Evolutionary conservation across 2,113 vertebrate species (phyloP).

Genomic region (Neotoma lepida): DNA sequence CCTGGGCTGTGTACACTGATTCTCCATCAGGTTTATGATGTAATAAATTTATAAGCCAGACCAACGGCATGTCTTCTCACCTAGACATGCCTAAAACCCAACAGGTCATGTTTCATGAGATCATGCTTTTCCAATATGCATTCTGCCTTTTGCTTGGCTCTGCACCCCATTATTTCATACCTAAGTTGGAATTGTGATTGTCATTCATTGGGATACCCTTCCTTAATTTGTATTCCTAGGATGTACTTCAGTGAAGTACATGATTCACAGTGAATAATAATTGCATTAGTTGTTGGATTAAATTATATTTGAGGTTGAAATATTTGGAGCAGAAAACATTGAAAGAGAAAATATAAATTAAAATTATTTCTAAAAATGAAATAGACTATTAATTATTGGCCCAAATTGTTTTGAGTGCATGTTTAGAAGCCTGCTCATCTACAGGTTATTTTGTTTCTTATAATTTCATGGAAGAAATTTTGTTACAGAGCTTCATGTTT

Average conservation of each 20-base stretch:
- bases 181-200: neutral
- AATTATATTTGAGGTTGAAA: slow-evolving; percentile 56
- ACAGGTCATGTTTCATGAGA: neutral
- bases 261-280: slow-evolving; percentile 35
- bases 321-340: neutral
- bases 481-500: neutral
- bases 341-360: neutral
- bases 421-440: neutral
- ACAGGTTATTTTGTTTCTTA: slow-evolving; percentile 7
- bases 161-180: neutral
- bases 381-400: neutral
- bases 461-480: slow-evolving; percentile 5
- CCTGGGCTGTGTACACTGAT: neutral
- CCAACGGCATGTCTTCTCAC: neutral
- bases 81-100: neutral
- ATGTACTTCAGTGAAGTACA: neutral
- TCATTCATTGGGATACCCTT: neutral
- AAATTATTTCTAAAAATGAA: slow-evolving; percentile 32
- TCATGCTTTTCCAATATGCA: neutral
- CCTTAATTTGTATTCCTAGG: neutral
- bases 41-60: neutral
- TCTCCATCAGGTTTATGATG: neutral
- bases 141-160: neutral
- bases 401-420: neutral
- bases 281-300: slow-evolving; percentile 21